These are phyloP conservation scores for Hippolais icterina DNA, from an alignment of 2,113 vertebrate species.

Conservation along the genomic window DNA sequence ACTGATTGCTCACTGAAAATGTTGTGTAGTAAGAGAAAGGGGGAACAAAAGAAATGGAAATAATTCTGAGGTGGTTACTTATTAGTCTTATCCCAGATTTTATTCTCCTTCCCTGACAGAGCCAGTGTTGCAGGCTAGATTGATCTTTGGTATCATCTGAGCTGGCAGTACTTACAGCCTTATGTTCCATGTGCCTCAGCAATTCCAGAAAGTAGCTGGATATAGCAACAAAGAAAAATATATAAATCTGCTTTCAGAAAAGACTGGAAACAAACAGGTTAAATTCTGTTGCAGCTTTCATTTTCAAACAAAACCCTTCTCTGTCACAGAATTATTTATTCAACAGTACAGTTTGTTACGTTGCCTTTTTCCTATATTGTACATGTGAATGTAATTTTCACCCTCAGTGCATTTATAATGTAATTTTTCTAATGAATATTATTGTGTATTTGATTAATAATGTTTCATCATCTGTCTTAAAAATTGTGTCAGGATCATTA, in stretches of 20 bases:
- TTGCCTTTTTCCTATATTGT: not conserved
- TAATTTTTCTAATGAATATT: constrained; percentile 34
- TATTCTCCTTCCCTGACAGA: not conserved
- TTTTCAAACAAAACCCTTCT: constrained; percentile 4
- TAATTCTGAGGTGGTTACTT: not conserved
- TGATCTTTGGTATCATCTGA: not conserved
- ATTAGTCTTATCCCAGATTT: not conserved
- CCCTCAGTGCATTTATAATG: constrained; percentile 18
- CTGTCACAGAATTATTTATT: not conserved
- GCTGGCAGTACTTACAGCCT: not conserved
- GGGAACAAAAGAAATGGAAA: not conserved
- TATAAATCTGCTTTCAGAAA: not conserved
- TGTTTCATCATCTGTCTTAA: not conserved
- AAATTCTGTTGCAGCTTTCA: not conserved
- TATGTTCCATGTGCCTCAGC: not conserved
- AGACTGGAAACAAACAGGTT: not conserved
- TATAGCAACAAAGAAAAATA: not conserved
- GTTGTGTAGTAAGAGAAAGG: not conserved
- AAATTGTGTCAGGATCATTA: not conserved
- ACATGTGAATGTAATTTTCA: constrained; percentile 10
- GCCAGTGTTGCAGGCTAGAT: not conserved
- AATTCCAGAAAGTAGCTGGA: not conserved
- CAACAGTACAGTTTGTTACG: constrained; percentile 24
- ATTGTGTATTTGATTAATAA: constrained; percentile 10
- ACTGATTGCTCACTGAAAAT: not conserved